Conservation (phyloP, 2,888 invertebrate genomes). For the Pristionchus exspectatus region DNA sequence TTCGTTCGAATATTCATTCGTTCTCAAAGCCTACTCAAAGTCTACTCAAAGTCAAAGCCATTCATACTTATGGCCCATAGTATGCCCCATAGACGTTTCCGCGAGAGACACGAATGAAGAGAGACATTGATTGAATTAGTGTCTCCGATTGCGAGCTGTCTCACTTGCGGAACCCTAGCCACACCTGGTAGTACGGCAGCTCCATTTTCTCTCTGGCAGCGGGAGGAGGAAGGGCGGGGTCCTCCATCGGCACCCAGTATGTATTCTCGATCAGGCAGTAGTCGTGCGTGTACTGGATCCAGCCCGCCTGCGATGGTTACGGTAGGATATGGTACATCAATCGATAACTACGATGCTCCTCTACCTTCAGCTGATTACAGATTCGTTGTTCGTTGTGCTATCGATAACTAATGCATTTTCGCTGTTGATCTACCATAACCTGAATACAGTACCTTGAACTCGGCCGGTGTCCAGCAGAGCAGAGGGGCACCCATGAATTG, state of each 20-base stretch:
- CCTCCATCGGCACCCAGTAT: constrained; percentile 77
- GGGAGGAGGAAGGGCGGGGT: constrained; percentile 65
- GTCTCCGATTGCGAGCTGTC: no score
- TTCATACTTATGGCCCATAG: no score
- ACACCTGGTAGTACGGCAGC: constrained; percentile 74
- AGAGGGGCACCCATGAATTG: constrained; percentile 72
- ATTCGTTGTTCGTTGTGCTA: no score
- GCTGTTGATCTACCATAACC: no score
- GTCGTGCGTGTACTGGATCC: constrained; percentile 81
- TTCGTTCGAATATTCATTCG: no score
- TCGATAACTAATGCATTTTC: no score
- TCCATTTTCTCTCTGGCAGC: constrained; percentile 65
- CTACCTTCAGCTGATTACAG: neutral
- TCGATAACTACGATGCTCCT: neutral
- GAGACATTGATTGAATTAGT: no score
- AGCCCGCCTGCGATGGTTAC: constrained; percentile 70
- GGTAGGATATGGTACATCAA: neutral
- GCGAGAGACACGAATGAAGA: no score
- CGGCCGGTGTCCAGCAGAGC: constrained; percentile 77
- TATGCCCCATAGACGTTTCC: no score
- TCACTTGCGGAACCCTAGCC: neutral
- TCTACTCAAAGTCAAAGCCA: no score
- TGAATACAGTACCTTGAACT: constrained; percentile 63
- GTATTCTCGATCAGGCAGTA: constrained; percentile 82
- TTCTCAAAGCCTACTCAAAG: no score